Base-by-base conservation (phyloP, 1,140 invertebrate genomes). In the Apis florea region DNA sequence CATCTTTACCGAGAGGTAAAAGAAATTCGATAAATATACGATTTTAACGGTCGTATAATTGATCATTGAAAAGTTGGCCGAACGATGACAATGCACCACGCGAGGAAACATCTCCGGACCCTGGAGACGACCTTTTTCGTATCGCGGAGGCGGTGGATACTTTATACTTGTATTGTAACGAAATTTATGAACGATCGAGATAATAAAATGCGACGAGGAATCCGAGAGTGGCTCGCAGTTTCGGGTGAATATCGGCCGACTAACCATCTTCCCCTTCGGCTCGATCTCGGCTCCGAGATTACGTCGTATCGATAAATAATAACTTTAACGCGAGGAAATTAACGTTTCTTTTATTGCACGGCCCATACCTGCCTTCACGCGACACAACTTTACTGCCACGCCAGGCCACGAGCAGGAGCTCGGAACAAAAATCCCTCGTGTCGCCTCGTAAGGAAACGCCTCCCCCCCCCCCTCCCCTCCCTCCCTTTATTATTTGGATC, bases 131-230 rank as follows among this genome's bases (percentile, higher is more conserved):
- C 51, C 79, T 61, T 75, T 79, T 83, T 78, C 63, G 80, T 77
- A 75, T 75, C 54, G 80, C 74, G 73, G 73, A 77, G 66, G 80
- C 74, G 73, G 74, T 63, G 56, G 83, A 69, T 90, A 90, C 90
- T 91, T 91, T 90, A 91, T 91, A 75, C 71, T 91, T 86, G 72
- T 79, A 83, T 86, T 88, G 86, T 87, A 84, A 88, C 86, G 83
- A 91, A 92, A 93, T 93, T 93, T 93, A 93, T 91, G 91, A 90
- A 92, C 88, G 90, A 90, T 84, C 89, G 85, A 87, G 88, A 92
- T 92, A 90, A 92, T 91, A 92, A 91, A 91, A 90, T 90, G 85
- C 82, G 70, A 81, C 82, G 78, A 79, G 77, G 85, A 83, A 87
- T 89, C 88, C 80, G 82, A 80, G 31, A 6, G 67, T 61, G 80